phyloP scores from a whole-genome alignment of 2,888 invertebrate genomes.

The Melieria crassipennis region DNA sequence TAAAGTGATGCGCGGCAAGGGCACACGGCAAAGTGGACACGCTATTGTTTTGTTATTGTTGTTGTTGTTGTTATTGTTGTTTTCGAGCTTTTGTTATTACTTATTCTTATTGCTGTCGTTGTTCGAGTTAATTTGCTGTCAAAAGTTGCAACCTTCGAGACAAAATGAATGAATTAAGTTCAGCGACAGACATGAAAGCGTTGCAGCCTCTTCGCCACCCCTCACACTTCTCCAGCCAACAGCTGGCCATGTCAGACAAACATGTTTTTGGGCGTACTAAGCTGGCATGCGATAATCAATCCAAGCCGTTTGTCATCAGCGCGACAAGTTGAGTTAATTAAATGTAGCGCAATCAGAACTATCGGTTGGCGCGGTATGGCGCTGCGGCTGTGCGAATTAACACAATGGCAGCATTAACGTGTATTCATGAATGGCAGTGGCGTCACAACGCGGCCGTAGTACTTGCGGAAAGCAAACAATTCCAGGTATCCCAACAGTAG shows the following conservation, averaged over 20 bases:
- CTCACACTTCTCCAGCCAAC: too few species aligned
- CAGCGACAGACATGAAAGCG: background rate
- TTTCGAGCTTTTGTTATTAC: background rate
- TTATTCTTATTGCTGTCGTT: slow-evolving; percentile 7
- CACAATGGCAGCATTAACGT: too few species aligned
- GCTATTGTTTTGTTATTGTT: background rate
- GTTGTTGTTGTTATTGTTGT: slow-evolving; percentile 1
- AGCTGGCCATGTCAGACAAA: background rate
- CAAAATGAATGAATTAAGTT: background rate
- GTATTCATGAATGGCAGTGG: too few species aligned
- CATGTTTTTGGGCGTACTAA: slow-evolving; percentile 8
- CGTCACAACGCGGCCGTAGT: too few species aligned
- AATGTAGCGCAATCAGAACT: slow-evolving; percentile 14
- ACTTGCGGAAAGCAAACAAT: too few species aligned
- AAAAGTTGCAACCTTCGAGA: slow-evolving; percentile 15
- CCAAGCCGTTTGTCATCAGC: slow-evolving; percentile 22
- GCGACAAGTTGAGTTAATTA: slow-evolving; percentile 25
- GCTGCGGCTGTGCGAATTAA: background rate
- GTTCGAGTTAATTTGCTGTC: slow-evolving; percentile 5
- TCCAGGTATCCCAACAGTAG: too few species aligned
- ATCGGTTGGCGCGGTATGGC: too few species aligned
- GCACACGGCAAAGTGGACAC: too few species aligned
- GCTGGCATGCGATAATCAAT: slow-evolving; percentile 29
- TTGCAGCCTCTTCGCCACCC: background rate
- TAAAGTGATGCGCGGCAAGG: too few species aligned